Base-by-base conservation (phyloP, 2,797 vertebrate genomes). In the Denticeps clupeoides region DNA sequence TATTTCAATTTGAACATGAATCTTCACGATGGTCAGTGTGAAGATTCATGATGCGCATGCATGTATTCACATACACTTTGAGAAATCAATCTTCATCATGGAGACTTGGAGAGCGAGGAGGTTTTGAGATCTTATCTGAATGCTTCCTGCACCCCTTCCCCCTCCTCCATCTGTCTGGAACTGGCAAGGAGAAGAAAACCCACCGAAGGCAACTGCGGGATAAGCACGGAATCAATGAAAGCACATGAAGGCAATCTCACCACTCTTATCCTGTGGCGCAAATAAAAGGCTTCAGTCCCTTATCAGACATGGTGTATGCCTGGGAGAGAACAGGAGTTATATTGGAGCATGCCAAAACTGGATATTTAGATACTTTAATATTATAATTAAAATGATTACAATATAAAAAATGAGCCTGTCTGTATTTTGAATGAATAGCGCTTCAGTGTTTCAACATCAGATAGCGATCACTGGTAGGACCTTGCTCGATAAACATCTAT, bases 91-190 rank as follows among this genome's bases (percentile, higher is more conserved):
- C 10, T 19, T 4, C 10, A 19, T 21, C 38, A 38, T 25, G 24
- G 24, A 5, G 24, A 25, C 24, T 13, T 40, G 9, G 9, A 42
- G 27, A 2, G 10, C 18, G 29, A n/a, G 15, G 45, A 33, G 45
- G 47, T 47, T 38, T 38, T 35, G 35, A 38, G 35, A 35, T 38
- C 35, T 38, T 21, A 38, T 9, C 18, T 9, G 35, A 21, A 38
- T 21, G 38, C 38, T 35, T 35, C 7, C 23, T 24, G 26, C n/a
- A 31, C 32, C 23, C 33, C 23, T 24, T 26, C n/a, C 31, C 32
- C 23, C 33, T n/a, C 23, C 5, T 18, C 35, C 25, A 25, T 23
- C 33, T 48, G 23, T 22, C 32, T 12, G 2, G 32, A 26, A 27
- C 40, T 10, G 28, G 26, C 26, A 5, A 5, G 10, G 32, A 28